Conservation (phyloP, 2,113 vertebrate species). For the Centropus bengalensis region DNA sequence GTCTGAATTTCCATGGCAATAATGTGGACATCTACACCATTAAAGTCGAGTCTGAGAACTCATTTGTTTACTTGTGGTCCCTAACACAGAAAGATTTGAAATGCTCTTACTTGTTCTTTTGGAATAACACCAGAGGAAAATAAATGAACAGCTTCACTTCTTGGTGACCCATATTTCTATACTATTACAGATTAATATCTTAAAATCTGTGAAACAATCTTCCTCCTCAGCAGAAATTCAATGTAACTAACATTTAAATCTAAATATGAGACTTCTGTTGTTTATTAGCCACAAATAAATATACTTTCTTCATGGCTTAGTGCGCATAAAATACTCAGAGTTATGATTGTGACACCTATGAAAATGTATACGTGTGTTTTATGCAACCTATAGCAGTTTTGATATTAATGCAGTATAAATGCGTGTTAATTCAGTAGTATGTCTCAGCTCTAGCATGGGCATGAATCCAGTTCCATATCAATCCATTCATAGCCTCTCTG, state of each 20-base stretch:
- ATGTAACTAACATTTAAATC: neutral
- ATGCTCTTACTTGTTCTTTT: neutral
- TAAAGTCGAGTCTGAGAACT: neutral
- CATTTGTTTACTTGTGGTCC: neutral
- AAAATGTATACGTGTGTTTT: neutral
- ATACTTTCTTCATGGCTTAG: neutral
- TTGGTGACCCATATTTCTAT: neutral
- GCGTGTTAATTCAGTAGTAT: neutral
- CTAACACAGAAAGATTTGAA: neutral
- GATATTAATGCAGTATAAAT: neutral
- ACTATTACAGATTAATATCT: neutral
- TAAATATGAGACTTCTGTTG: rapidly evolving
- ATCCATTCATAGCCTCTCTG: neutral
- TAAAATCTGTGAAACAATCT: neutral
- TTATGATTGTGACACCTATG: neutral
- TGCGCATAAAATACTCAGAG: neutral
- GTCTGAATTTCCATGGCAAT: neutral
- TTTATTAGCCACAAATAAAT: neutral
- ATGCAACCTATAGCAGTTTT: neutral
- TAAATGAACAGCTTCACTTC: neutral
- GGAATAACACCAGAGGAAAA: neutral
- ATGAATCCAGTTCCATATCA: neutral
- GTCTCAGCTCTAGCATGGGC: neutral
- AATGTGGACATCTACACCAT: neutral
- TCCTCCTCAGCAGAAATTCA: neutral